Percentiles rank a stretch among this genome's conserved stretches.
Evolutionary conservation across 2,113 vertebrate genomes (phyloP).

Genomic region (Erinaceus europaeus): DNA sequence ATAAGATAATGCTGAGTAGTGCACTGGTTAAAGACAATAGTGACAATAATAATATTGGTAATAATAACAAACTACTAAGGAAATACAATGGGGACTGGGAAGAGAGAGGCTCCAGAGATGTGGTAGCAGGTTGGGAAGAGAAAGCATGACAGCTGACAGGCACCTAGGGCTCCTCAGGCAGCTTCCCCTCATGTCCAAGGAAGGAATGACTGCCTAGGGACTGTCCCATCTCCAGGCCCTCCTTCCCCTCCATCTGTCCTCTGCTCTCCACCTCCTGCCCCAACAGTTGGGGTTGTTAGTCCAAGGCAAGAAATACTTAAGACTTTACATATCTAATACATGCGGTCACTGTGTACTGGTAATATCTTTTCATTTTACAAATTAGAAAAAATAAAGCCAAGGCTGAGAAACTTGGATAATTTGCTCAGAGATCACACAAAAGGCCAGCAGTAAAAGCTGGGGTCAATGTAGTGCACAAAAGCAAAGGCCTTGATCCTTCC

Average conservation of each 20-base stretch:
- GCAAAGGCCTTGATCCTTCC: too few species aligned
- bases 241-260: too few species aligned
- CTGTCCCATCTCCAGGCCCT: background rate
- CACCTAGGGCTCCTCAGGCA: background rate
- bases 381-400: background rate
- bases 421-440: background rate
- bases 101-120: too few species aligned
- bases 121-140: background rate
- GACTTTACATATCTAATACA: background rate
- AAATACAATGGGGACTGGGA: too few species aligned
- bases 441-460: background rate
- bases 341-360: background rate
- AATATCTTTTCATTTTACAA: background rate
- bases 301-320: too few species aligned
- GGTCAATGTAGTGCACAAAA: too few species aligned
- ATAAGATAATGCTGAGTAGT: too few species aligned
- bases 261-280: background rate
- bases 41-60: too few species aligned
- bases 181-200: background rate
- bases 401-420: background rate
- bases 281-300: too few species aligned
- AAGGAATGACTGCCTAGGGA: background rate
- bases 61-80: too few species aligned
- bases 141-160: background rate
- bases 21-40: too few species aligned